Conservation (phyloP, 2,113 vertebrate genomes). For the Notiomystis cincta region DNA sequence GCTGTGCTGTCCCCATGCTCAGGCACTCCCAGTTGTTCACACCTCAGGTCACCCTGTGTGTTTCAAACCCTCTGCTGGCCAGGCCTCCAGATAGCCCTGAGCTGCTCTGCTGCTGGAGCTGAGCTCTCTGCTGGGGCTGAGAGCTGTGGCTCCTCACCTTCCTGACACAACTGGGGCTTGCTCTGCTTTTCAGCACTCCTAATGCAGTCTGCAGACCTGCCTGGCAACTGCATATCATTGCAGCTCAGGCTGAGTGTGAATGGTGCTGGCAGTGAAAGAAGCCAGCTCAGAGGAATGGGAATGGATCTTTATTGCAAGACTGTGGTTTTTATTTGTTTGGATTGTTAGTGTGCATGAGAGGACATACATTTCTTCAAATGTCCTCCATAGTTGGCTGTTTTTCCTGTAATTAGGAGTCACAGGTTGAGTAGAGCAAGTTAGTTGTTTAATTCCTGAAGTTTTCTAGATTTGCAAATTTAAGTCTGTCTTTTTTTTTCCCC, state of each 20-base stretch:
- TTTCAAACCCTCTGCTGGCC: neutral
- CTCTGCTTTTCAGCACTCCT: neutral
- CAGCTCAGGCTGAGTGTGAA: neutral
- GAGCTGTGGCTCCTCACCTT: neutral
- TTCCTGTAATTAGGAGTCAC: neutral
- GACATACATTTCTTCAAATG: neutral
- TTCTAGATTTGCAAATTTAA: neutral
- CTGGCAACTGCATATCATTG: neutral
- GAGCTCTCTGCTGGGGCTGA: neutral
- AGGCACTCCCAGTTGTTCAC: too few relatives aligned
- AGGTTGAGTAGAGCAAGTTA: neutral
- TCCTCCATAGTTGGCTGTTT: neutral
- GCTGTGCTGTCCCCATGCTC: neutral
- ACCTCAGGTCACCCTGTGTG: fast-evolving
- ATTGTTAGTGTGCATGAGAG: neutral
- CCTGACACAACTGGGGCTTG: neutral
- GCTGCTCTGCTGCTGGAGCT: neutral
- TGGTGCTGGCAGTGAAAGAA: neutral
- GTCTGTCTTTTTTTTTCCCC: fast-evolving
- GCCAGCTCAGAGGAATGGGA: neutral
- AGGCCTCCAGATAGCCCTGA: neutral
- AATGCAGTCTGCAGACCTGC: neutral
- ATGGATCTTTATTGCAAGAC: neutral
- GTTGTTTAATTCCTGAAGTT: neutral
- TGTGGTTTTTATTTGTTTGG: neutral